Evolutionary conservation across 2,797 vertebrate genomes (phyloP).

Genomic region (Schizopygopsis malacanthus): DNA sequence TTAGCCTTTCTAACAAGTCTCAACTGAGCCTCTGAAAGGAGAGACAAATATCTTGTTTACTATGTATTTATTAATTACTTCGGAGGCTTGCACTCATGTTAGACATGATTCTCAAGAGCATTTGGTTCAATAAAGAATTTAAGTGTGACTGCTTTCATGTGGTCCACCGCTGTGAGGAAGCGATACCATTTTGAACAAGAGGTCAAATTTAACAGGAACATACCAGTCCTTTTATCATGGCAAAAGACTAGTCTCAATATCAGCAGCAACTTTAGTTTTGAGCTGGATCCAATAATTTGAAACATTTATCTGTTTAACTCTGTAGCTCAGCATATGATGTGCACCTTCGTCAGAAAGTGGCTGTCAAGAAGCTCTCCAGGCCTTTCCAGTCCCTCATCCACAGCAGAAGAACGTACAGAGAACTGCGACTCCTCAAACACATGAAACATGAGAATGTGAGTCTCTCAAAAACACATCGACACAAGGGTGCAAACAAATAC

Average conservation of each 20-base stretch:
- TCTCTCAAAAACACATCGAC: slow-evolving; percentile 47
- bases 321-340: slow-evolving; percentile 91
- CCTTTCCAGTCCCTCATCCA: slow-evolving; percentile 97
- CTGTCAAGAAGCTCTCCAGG: slow-evolving; percentile 96
- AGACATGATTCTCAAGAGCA: background rate
- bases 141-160: background rate
- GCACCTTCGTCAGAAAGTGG: slow-evolving; percentile 86
- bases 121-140: background rate
- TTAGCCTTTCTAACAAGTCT: background rate
- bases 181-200: background rate
- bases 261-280: background rate
- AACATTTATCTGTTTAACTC: background rate
- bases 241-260: background rate
- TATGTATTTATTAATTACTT: background rate
- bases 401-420: slow-evolving; percentile 93
- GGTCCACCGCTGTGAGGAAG: background rate
- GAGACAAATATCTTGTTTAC: background rate
- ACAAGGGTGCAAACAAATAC: background rate
- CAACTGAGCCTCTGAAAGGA: background rate
- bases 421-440: slow-evolving; percentile 95
- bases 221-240: background rate
- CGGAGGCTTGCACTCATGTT: background rate
- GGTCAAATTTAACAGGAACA: slow-evolving; percentile 6
- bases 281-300: background rate
- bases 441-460: slow-evolving; percentile 99